Evolutionary conservation across 1,140 invertebrate species (phyloP), one percentile per base, ranked within the genome.

Genomic region (Chironomus tepperi): DNA sequence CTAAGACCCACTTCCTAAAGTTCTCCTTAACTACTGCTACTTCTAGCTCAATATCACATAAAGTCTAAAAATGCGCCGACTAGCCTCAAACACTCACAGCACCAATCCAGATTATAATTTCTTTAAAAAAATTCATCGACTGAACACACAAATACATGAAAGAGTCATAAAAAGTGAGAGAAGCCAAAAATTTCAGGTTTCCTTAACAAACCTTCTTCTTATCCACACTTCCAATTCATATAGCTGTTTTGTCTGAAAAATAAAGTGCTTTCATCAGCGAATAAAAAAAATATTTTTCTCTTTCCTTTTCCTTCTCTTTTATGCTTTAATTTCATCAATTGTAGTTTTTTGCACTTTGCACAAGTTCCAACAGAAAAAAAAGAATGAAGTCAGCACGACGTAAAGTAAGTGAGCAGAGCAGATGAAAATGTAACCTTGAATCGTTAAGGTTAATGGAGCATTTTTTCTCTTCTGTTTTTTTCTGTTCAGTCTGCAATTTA

Each of bases 351-450:
- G 47, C n/a, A 57, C 12, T n/a, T 12, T 57, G 47, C 47, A 57
- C 12, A 57, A 57, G 15, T 10, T 10, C 8, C 8, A 47, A 8
- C 8, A 47, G 43, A 47, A 15, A 57, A 57, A 47, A 57, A 15
- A 57, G 12, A 57, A 57, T 57, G 47, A 57, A 57, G 47, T 57
- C 47, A 57, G 47, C 47, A 57, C 47, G 47, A 57, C n/a, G 47
- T 5, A 57, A n/a, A n/a, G 47, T 12, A 57, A 57, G 47, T 15
- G 47, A 57, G 65, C n/a, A n/a, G n/a, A 67, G 65, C 16, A 70
- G 65, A 70, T 70, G 65, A 70, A 70, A 70, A 70, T 70, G 16
- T 70, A 70, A 70, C 65, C 65, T 70, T 70, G 65, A 70, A 70
- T 21, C 16, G 65, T 70, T 70, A 70, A 70, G 65, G 65, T 70